Conservation (phyloP, 2,797 vertebrate genomes). For the Telmatherina bonti region DNA sequence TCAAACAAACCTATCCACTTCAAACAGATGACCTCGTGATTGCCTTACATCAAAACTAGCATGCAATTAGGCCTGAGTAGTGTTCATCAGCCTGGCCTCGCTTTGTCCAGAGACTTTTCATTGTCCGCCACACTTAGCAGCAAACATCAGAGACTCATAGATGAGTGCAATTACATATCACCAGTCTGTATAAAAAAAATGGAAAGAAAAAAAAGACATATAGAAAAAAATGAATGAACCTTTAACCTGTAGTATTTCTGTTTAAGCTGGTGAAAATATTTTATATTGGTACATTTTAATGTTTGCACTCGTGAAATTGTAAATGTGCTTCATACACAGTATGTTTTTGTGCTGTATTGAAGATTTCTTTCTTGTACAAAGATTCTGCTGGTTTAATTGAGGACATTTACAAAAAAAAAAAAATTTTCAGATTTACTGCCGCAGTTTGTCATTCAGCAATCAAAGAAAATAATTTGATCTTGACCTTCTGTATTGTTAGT, state of each 20-base stretch:
- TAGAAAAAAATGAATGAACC: constrained; percentile 23
- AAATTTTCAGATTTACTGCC: no score
- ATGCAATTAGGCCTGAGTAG: constrained; percentile 78
- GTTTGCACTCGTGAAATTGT: background rate
- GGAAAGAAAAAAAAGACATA: no score
- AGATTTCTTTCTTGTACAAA: no score
- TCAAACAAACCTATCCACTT: constrained; percentile 82
- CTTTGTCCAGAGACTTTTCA: constrained; percentile 80
- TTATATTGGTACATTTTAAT: constrained; percentile 11
- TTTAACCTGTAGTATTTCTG: constrained; percentile 36
- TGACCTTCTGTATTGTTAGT: no score
- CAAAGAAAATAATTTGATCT: no score
- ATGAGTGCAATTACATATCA: constrained; percentile 69
- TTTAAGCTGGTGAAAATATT: constrained; percentile 7
- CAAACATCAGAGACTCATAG: constrained; percentile 75
- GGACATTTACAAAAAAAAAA: no score
- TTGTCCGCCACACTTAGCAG: constrained; percentile 77
- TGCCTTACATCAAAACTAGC: constrained; percentile 84
- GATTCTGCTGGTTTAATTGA: no score
- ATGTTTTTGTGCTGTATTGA: no score
- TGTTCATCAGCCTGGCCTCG: constrained; percentile 72
- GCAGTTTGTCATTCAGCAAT: no score
- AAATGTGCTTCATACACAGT: background rate
- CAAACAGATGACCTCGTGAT: constrained; percentile 81
- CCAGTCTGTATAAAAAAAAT: constrained; percentile 29